Evolutionary conservation across 2,888 invertebrate genomes (phyloP).

Genomic region (Cheilosia grossa): DNA sequence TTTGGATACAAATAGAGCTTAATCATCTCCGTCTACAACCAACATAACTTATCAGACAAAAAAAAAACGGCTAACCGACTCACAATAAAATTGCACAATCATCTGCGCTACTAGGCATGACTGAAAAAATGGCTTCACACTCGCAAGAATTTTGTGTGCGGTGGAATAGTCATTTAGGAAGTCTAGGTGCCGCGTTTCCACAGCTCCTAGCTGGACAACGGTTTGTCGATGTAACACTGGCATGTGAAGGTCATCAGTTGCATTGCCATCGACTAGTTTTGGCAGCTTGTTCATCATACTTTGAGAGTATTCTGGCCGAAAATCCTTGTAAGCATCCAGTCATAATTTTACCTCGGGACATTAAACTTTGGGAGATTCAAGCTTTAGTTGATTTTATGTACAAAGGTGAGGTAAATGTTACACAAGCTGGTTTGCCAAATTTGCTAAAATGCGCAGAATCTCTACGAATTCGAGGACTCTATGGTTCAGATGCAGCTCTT

Average conservation of each 20-base stretch:
- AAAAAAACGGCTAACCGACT: background rate
- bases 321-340: conserved; percentile 95
- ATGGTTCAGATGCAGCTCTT: conserved; percentile 82
- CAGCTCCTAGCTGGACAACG: conserved; percentile 82
- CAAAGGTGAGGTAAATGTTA: conserved; percentile 94
- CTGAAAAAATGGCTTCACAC: conserved; percentile 70
- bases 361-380: conserved; percentile 93
- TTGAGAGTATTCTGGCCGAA: conserved; percentile 90
- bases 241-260: conserved; percentile 91
- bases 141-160: conserved; percentile 83
- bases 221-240: conserved; percentile 94
- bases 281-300: conserved; percentile 93
- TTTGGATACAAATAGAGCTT: conserved; percentile 18
- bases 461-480: conserved; percentile 89
- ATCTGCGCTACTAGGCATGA: conserved; percentile 48
- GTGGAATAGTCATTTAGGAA: conserved; percentile 83
- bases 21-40: background rate
- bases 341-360: conserved; percentile 91
- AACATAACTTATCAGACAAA: background rate
- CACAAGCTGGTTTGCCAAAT: conserved; percentile 92
- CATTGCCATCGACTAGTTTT: conserved; percentile 94
- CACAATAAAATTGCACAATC: conserved; percentile 1
- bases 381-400: conserved; percentile 95
- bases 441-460: conserved; percentile 93
- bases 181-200: conserved; percentile 83